These are phyloP conservation scores for Loriculus beryllinus DNA, from an alignment of 2,797 vertebrate genomes.

Conservation along the genomic window DNA sequence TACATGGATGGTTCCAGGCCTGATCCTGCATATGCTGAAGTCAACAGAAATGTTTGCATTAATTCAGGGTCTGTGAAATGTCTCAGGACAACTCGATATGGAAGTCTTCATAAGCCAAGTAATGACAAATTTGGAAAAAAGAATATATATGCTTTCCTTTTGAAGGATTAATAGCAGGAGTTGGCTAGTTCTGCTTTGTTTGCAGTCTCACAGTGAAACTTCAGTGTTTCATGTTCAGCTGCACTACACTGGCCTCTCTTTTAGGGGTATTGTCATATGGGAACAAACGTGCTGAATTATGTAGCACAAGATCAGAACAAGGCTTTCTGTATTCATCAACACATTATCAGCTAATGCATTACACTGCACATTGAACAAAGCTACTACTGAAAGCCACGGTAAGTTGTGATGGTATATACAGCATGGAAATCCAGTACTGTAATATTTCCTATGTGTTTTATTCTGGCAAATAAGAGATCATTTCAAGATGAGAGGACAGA, in stretches of 20 bases:
- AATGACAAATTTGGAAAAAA: neutral
- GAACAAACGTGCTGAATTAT: neutral
- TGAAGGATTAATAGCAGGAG: neutral
- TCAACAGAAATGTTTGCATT: neutral
- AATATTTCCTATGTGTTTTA: neutral
- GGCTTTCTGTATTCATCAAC: neutral
- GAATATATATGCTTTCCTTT: neutral
- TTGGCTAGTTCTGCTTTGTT: neutral
- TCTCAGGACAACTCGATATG: neutral
- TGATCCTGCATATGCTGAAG: neutral
- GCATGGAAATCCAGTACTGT: neutral
- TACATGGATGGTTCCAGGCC: neutral
- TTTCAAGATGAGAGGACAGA: neutral
- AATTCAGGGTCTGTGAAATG: neutral
- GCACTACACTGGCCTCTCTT: neutral
- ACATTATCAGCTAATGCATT: neutral
- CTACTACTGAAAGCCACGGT: neutral
- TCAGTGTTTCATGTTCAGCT: neutral
- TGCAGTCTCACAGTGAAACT: neutral
- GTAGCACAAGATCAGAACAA: neutral
- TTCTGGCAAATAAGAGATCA: neutral
- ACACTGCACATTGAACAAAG: neutral
- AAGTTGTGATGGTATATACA: neutral
- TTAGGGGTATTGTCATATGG: accelerated
- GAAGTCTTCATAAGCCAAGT: neutral